phyloP scores from a whole-genome alignment of 2,888 invertebrate genomes.

The Apotomis capreana region DNA sequence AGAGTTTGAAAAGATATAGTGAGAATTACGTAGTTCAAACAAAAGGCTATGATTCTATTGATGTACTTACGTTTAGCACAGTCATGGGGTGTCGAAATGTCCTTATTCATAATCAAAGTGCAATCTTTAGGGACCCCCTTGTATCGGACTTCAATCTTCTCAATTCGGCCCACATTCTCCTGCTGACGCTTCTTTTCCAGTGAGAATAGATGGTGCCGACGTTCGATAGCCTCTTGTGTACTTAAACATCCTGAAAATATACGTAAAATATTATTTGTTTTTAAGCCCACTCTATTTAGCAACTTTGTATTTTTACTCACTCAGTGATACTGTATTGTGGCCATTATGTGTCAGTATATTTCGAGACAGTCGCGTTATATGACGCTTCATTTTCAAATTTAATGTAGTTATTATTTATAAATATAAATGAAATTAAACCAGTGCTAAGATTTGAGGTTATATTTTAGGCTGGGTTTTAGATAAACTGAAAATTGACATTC shows the following conservation, averaged over 20 bases:
- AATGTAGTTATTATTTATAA: slow-evolving; percentile 34
- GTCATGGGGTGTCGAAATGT: slow-evolving; percentile 95
- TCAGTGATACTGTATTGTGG: slow-evolving; percentile 50
- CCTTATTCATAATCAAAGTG: slow-evolving; percentile 94
- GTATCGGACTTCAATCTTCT: slow-evolving; percentile 95
- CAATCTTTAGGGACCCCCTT: slow-evolving; percentile 89
- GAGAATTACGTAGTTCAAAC: not conserved
- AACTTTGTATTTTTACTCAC: slow-evolving; percentile 50
- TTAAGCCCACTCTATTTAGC: slow-evolving; percentile 1
- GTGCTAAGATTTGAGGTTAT: slow-evolving; percentile 51
- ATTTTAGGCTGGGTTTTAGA: slow-evolving; percentile 11
- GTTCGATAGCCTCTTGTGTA: slow-evolving; percentile 78
- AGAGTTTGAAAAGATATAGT: too few relatives aligned
- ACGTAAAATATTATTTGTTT: slow-evolving; percentile 24
- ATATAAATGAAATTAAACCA: slow-evolving; percentile 9
- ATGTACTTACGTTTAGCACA: slow-evolving; percentile 91
- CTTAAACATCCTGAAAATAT: slow-evolving; percentile 72
- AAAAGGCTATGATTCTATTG: not conserved
- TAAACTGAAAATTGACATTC: not conserved
- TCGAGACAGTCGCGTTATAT: slow-evolving; percentile 58
- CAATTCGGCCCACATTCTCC: slow-evolving; percentile 90
- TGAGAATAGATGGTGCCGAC: slow-evolving; percentile 88
- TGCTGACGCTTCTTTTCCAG: slow-evolving; percentile 90
- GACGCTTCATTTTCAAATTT: slow-evolving; percentile 63
- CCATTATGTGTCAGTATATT: slow-evolving; percentile 54